phyloP scores from a whole-genome alignment of 23 tunicate species.

The Aplidium turbinatum region DNA sequence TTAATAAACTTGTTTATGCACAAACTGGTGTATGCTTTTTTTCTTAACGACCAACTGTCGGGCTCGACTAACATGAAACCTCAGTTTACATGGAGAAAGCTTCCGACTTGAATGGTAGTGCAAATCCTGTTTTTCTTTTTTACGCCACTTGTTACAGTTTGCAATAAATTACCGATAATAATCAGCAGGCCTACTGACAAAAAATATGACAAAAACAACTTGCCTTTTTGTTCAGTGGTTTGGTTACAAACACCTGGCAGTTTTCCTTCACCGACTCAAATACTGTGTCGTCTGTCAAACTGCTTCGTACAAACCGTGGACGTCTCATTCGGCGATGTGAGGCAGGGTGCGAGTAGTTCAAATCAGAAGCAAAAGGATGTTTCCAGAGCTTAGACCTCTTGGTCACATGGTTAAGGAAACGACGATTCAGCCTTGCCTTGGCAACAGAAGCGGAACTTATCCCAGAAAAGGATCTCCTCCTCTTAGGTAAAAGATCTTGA shows the following conservation, averaged over 20 bases:
- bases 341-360: constrained; percentile 39
- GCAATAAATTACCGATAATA: too few relatives aligned
- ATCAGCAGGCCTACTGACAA: too few relatives aligned
- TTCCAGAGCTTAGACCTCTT: background rate
- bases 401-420: constrained; percentile 2
- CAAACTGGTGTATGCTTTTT: too few relatives aligned
- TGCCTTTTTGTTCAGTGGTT: constrained; percentile 28
- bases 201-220: too few relatives aligned
- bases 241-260: constrained; percentile 38
- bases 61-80: too few relatives aligned
- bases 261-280: constrained; percentile 18
- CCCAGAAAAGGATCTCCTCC: constrained; percentile 58
- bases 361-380: background rate
- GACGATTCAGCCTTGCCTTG: constrained; percentile 30
- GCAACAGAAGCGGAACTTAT: constrained; percentile 31
- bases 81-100: too few relatives aligned
- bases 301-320: constrained; percentile 60
- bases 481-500: too few relatives aligned
- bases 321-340: constrained; percentile 15
- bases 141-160: too few relatives aligned
- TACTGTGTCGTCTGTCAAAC: constrained; percentile 55
- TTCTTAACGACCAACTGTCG: too few relatives aligned
- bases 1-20: too few relatives aligned
- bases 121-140: too few relatives aligned
- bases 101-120: too few relatives aligned